A percentile compares a stretch with the other conserved stretches of the same genome.
Evolutionary conservation across 2,797 vertebrate genomes (phyloP).

Genomic region (Anabacerthia variegaticeps): DNA sequence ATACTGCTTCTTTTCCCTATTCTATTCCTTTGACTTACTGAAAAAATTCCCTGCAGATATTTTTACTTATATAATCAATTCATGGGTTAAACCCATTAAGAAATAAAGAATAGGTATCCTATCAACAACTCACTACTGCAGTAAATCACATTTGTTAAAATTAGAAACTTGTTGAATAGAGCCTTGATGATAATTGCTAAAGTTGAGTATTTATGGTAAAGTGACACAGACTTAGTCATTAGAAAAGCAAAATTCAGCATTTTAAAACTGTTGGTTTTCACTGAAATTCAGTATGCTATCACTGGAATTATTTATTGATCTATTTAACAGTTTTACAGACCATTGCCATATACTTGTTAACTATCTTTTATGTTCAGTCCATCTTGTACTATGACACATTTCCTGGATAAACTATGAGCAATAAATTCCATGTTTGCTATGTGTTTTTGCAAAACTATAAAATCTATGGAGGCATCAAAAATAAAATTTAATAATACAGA

Average conservation of each 20-base stretch:
- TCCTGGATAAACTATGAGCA: conserved; percentile 8
- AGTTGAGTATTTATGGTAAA: conserved; percentile 21
- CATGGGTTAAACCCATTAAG: conserved; percentile 58
- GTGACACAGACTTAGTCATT: conserved; percentile 16
- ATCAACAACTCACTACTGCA: conserved; percentile 14
- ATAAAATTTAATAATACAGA: conserved; percentile 34
- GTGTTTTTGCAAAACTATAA: conserved; percentile 1
- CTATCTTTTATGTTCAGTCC: conserved; percentile 20
- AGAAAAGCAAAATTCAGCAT: conserved; percentile 42
- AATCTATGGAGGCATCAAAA: conserved; percentile 10
- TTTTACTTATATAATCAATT: conserved; percentile 46
- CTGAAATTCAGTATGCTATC: conserved; percentile 46
- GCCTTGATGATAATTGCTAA: conserved; percentile 37
- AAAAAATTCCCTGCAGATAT: conserved; percentile 6
- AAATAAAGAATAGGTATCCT: conserved; percentile 1
- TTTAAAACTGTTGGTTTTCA: conserved; percentile 17
- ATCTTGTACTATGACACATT: conserved; percentile 22
- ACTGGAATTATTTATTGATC: conserved; percentile 50
- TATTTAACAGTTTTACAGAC: conserved; percentile 35
- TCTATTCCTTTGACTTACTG: not conserved
- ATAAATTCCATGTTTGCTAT: not conserved
- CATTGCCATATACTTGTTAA: conserved; percentile 9
- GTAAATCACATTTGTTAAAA: conserved; percentile 36
- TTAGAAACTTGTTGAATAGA: conserved; percentile 28
- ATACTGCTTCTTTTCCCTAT: not conserved